Evolutionary conservation across 2,113 vertebrate species (phyloP), one percentile per base, ranked within the genome.

Genomic region (Perca schrenkii): DNA sequence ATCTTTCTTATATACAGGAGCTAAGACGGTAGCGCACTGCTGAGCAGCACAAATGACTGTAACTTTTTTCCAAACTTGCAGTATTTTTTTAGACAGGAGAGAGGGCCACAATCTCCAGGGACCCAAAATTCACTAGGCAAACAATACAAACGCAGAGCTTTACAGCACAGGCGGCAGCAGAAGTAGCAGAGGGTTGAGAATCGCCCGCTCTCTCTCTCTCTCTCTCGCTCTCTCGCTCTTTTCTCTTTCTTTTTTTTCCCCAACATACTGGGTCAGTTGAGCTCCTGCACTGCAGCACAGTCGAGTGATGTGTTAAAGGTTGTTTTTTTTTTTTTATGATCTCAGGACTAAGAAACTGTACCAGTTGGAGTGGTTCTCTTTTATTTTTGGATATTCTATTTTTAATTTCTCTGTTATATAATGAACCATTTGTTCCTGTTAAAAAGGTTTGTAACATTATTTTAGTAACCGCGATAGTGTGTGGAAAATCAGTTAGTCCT

Each of bases 251-350:
- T 67, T 79, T 43, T 2, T 43, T 11, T 10, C 8, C 0, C 81
- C 79, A 74, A 74, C 82, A 84, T 89, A 90, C 71, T 89, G 87
- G 89, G 89, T 91, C 90, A 91, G 82, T 79, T 10, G 22, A 89
- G 82, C 76, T 89, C 49, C 86, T 93, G 90, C 84, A 92, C 91
- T 94, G 91, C 91, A 92, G 89, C 87, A 94, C 74, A 86, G 79
- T 80, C 77, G 66, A 91, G 40, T 87, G 79, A 90, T 84, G 83
- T 90, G 69, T 82, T 81, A 36, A 83, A 72, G 74, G n/a, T 1
- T 61, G 4, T 31, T 43, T 40, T 88, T 64, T 31, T 43, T 40
- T 88, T 64, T 82, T 79, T 28, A 62, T 64, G 57, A 83, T 89
- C 31, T 85, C 74, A 79, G 50, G 75, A 60, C 69, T 3, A 34